Conservation (phyloP, 2,113 vertebrate genomes). For the Pardalotus punctatus region DNA sequence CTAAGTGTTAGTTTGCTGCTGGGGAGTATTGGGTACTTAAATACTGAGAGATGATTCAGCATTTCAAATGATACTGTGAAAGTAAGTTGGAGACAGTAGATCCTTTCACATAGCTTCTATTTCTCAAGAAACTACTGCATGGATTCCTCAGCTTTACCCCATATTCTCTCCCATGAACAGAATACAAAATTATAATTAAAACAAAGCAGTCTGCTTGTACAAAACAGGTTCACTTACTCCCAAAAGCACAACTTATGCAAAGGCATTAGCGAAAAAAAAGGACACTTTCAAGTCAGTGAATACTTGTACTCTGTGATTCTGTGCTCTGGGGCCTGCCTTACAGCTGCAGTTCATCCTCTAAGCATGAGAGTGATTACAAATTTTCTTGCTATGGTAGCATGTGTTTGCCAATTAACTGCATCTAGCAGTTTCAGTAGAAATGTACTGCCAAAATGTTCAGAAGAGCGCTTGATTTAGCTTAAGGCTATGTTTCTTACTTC, state of each 20-base stretch:
- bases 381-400: slow-evolving; percentile 26
- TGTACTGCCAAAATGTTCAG: slow-evolving; percentile 25
- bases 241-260: slow-evolving; percentile 12
- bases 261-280: background rate
- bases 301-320: background rate
- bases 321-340: slow-evolving; percentile 10
- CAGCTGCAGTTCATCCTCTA: background rate
- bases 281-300: background rate
- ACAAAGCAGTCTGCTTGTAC: background rate
- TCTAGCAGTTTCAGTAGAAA: slow-evolving; percentile 51
- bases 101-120: background rate
- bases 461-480: slow-evolving; percentile 63
- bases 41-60: background rate
- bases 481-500: slow-evolving; percentile 26
- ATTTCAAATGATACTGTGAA: background rate
- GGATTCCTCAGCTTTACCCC: background rate
- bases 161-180: background rate
- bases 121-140: background rate
- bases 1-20: background rate
- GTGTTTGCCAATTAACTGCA: slow-evolving; percentile 46
- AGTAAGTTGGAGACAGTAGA: background rate
- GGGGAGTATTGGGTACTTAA: background rate
- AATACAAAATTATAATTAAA: slow-evolving; percentile 3
- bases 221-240: background rate
- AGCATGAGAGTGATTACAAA: slow-evolving; percentile 27